Evolutionary conservation across 2,888 invertebrate species (phyloP).

Genomic region (Melipona bicolor): DNA sequence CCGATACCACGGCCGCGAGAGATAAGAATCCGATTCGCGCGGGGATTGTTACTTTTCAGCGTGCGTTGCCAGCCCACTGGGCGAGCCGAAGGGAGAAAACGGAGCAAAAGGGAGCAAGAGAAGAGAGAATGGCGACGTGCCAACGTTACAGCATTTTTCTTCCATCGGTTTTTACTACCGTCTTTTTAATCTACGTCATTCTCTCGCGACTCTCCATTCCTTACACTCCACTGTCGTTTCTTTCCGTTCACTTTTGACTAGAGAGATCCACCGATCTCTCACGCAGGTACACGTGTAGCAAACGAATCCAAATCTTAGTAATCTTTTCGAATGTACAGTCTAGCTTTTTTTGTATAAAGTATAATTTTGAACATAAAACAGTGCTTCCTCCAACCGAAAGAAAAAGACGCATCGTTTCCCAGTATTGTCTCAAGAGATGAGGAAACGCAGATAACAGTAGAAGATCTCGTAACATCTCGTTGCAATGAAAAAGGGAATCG

Average conservation of each 20-base stretch:
- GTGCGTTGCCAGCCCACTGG: constrained; percentile 2
- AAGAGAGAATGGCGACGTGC: constrained; percentile 47
- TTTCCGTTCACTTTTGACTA: neutral
- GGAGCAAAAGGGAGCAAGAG: neutral
- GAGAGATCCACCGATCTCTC: too few species aligned
- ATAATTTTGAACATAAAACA: too few species aligned
- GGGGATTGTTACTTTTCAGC: constrained; percentile 33
- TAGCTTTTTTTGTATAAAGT: too few species aligned
- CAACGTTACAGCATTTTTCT: constrained; percentile 47
- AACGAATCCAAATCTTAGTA: too few species aligned
- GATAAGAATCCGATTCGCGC: constrained; percentile 18
- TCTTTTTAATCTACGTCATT: constrained; percentile 41
- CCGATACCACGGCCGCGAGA: neutral
- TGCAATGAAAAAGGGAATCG: too few species aligned
- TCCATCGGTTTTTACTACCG: constrained; percentile 28
- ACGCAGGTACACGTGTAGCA: too few species aligned
- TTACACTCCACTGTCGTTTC: neutral
- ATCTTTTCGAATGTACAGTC: too few species aligned
- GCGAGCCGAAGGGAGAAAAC: neutral
- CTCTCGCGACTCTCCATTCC: constrained; percentile 6
- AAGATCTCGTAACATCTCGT: too few species aligned
- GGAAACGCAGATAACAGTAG: too few species aligned
- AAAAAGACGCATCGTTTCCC: too few species aligned
- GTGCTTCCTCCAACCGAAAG: too few species aligned
- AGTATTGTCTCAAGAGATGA: too few species aligned